Evolutionary conservation across 2,888 invertebrate species (phyloP), one percentile per base, ranked within the genome.

Genomic region (Synergus gifuensis): DNA sequence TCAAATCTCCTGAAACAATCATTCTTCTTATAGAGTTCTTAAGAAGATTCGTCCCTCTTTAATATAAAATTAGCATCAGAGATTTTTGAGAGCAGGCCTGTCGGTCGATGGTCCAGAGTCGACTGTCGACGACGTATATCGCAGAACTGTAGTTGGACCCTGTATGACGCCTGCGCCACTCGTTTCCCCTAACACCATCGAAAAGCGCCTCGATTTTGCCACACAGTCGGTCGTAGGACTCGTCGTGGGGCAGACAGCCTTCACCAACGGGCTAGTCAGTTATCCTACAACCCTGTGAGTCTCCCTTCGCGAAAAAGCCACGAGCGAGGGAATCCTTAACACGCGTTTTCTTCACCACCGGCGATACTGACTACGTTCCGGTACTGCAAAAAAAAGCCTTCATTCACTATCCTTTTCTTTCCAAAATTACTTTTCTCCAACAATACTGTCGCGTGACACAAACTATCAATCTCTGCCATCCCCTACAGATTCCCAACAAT

Each of bases 71-170:
- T 54, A 73, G 73, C 54, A n/a, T 73, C 28, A n/a, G 54, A 54
- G 54, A n/a, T 36, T 73, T 58, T 40, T 18, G n/a, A 28, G 79
- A 79, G 78, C 80, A 81, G 78, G 76, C 49, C 44, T 78, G 63
- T 81, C 79, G 88, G 88, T 88, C 87, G 89, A 89, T 90, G 89
- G 88, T 89, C 87, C 87, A 89, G 86, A 89, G 88, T 87, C 86
- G 87, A 91, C 91, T 89, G 90, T 88, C 83, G 80, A 67, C 84
- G 82, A 80, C 79, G 85, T 82, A 83, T 83, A 83, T 82, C 83
- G 83, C 83, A 86, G 85, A 85, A 86, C 83, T 85, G 83, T 81
- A 78, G 82, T 81, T 76, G 78, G 81, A 84, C 82, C 81, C 77
- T 83, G 80, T 81, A 78, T 84, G 88, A 89, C 89, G 89, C 90